These are phyloP conservation scores for Zeugodacus cucurbitae DNA, from an alignment of 1,140 invertebrate species.

Conservation along the genomic window DNA sequence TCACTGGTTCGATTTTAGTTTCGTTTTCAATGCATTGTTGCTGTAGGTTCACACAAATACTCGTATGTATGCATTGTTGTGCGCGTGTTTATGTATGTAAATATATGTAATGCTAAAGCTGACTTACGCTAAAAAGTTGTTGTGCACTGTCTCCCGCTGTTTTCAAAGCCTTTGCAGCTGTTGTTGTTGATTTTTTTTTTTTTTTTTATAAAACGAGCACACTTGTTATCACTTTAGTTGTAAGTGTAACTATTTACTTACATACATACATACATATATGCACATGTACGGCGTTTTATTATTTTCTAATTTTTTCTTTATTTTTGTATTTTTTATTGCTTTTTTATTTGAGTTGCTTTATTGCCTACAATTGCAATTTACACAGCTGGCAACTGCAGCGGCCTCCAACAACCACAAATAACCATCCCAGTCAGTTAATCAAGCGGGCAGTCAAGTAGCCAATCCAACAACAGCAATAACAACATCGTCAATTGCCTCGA, in stretches of 20 bases:
- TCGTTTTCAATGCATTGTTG: no score
- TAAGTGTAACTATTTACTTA: background rate
- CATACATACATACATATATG: background rate
- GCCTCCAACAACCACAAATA: background rate
- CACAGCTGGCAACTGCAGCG: background rate
- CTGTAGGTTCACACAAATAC: no score
- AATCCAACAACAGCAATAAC: background rate
- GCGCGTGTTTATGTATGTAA: no score
- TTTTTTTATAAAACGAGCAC: no score
- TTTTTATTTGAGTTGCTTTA: background rate
- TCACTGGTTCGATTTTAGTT: no score
- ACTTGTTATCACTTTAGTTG: no score
- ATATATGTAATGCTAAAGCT: background rate
- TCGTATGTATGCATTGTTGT: no score
- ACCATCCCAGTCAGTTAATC: background rate
- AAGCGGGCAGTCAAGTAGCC: background rate
- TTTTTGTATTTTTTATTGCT: background rate
- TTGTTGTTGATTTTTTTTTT: no score
- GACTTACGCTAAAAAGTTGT: no score
- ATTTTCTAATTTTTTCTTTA: background rate
- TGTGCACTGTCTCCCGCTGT: no score
- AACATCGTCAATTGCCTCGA: background rate
- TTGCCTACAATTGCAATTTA: background rate
- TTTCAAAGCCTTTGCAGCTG: no score
- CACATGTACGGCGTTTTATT: background rate